Percentiles rank a stretch among this genome's conserved stretches.
Evolutionary conservation across 2,888 invertebrate species (phyloP).

Genomic region (Idaea straminata): DNA sequence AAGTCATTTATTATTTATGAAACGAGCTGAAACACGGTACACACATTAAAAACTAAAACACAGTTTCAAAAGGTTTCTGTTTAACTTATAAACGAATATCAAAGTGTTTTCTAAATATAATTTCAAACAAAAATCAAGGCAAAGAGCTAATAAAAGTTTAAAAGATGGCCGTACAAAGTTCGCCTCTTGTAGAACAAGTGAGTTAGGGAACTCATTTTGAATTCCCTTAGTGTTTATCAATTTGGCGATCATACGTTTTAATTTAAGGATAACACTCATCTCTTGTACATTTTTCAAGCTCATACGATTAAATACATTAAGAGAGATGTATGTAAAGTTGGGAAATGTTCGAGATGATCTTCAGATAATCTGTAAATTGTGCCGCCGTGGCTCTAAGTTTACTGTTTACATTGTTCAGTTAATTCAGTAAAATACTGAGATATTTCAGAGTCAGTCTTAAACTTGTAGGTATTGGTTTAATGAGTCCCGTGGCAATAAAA

Average conservation of each 20-base stretch:
- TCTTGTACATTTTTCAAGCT: too few relatives aligned
- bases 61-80: background rate
- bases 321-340: too few relatives aligned
- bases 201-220: slow-evolving; percentile 41
- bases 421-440: too few relatives aligned
- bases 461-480: background rate
- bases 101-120: slow-evolving; percentile 6
- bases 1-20: background rate
- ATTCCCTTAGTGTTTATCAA: slow-evolving; percentile 39
- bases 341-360: too few relatives aligned
- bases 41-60: background rate
- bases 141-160: slow-evolving; percentile 31
- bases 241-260: slow-evolving; percentile 29
- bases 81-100: background rate
- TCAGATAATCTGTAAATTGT: too few relatives aligned
- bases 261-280: slow-evolving; percentile 13
- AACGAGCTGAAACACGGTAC: background rate
- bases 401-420: too few relatives aligned
- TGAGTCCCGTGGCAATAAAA: background rate
- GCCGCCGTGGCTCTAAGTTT: too few relatives aligned
- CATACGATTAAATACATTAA: too few relatives aligned
- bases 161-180: slow-evolving; percentile 31
- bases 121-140: slow-evolving; percentile 28
- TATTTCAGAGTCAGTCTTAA: background rate
- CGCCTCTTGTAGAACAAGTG: slow-evolving; percentile 29